phyloP scores from a whole-genome alignment of 1,140 invertebrate genomes.

The Drosophila suzukii region DNA sequence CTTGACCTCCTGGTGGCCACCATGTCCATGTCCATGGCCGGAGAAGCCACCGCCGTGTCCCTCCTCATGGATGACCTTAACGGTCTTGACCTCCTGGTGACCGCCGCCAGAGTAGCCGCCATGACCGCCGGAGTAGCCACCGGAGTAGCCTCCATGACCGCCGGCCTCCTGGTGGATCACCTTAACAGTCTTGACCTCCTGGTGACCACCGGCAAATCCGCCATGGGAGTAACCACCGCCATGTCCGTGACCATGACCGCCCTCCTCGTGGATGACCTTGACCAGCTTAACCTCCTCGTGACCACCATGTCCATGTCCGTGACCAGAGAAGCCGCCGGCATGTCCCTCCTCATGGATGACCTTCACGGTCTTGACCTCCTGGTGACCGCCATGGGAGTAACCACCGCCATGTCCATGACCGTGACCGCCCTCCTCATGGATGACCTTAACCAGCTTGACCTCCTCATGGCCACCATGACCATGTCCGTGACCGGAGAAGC shows the following conservation, averaged over 20 bases:
- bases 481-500: conserved; percentile 36
- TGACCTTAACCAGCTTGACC: conserved; percentile 74
- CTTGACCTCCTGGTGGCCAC: conserved; percentile 61
- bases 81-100: conserved; percentile 66
- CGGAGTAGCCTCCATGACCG: conserved; percentile 20
- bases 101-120: conserved; percentile 28
- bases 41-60: conserved; percentile 51
- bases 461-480: conserved; percentile 50
- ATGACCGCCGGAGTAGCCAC: conserved; percentile 20
- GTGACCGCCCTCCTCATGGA: conserved; percentile 63
- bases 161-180: conserved; percentile 53
- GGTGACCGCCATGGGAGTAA: conserved; percentile 35
- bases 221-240: conserved; percentile 11
- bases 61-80: conserved; percentile 67
- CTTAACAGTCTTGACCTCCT: conserved; percentile 61
- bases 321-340: conserved; percentile 44
- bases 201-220: conserved; percentile 27
- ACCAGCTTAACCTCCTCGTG: conserved; percentile 66
- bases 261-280: conserved; percentile 59
- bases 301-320: conserved; percentile 48
- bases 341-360: conserved; percentile 64
- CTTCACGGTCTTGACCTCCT: conserved; percentile 68
- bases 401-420: conserved; percentile 27
- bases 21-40: conserved; percentile 32
- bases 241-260: conserved; percentile 39